These are phyloP conservation scores for Entelurus aequoreus DNA, from an alignment of 2,113 vertebrate genomes.

Conservation along the genomic window DNA sequence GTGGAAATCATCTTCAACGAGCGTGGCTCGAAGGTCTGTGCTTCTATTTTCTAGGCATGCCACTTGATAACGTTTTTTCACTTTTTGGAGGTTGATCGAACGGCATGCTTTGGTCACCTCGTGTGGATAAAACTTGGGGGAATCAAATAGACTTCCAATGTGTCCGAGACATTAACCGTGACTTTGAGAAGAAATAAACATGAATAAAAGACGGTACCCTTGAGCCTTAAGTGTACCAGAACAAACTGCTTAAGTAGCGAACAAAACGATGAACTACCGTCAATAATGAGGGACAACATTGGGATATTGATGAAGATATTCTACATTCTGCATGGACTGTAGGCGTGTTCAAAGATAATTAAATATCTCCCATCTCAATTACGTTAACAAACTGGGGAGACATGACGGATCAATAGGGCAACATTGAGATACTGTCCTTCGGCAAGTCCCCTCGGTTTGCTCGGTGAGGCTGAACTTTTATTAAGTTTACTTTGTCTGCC, in stretches of 20 bases:
- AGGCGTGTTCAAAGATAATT: conserved; percentile 24
- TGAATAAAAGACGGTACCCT: neutral
- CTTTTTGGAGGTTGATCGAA: neutral
- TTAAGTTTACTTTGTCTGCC: neutral
- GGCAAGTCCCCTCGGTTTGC: neutral
- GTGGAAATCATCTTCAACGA: conserved; percentile 62
- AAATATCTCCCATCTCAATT: conserved; percentile 12
- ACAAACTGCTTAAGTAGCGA: neutral
- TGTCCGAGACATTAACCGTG: neutral
- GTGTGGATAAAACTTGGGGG: neutral
- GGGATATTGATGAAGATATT: conserved; percentile 18
- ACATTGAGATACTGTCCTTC: conserved; percentile 18
- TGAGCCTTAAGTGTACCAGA: neutral
- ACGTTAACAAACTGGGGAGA: conserved; percentile 7
- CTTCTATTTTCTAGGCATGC: neutral
- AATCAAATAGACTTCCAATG: neutral
- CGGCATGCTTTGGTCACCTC: neutral
- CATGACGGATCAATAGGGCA: conserved; percentile 15
- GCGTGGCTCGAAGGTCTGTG: conserved; percentile 49
- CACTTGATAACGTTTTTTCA: too few species aligned
- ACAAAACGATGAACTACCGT: neutral
- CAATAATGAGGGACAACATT: conserved; percentile 2
- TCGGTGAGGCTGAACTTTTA: neutral
- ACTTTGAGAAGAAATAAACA: neutral
- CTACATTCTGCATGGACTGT: neutral